phyloP scores from a whole-genome alignment of 1,140 invertebrate species.

The Drosophila sp. region DNA sequence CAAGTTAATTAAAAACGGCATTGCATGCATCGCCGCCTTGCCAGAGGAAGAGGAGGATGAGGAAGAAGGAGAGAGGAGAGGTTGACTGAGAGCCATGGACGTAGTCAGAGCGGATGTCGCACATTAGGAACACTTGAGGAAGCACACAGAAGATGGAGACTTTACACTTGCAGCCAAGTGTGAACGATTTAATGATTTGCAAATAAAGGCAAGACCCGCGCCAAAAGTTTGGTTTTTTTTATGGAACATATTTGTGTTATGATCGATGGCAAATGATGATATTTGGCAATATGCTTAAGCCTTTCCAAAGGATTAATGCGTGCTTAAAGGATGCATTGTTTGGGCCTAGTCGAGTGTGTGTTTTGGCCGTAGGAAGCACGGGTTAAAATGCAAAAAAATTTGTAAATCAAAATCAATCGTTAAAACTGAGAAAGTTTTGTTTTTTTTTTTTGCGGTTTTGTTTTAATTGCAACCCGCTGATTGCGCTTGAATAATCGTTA shows the following conservation, averaged over 20 bases:
- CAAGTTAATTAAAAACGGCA: slow-evolving; percentile 79
- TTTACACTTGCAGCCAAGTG: slow-evolving; percentile 73
- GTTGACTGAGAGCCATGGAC: not conserved
- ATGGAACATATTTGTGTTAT: slow-evolving; percentile 42
- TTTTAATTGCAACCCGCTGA: slow-evolving; percentile 78
- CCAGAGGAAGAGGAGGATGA: slow-evolving; percentile 16
- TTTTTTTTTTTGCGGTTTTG: slow-evolving; percentile 53
- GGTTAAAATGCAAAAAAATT: slow-evolving; percentile 55
- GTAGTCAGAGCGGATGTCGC: slow-evolving; percentile 75
- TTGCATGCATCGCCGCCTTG: slow-evolving; percentile 22
- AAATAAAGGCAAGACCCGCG: slow-evolving; percentile 72
- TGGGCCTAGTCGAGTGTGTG: slow-evolving; percentile 53
- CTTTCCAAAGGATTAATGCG: not conserved
- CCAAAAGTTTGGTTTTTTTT: slow-evolving; percentile 53
- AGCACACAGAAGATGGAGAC: slow-evolving; percentile 55
- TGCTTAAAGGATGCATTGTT: slow-evolving; percentile 48
- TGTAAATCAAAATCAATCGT: slow-evolving; percentile 25
- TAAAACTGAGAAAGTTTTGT: not conserved
- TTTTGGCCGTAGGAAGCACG: slow-evolving; percentile 44
- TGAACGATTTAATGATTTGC: slow-evolving; percentile 72
- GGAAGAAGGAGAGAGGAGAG: slow-evolving; percentile 11
- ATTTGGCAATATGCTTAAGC: slow-evolving; percentile 56
- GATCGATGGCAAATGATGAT: slow-evolving; percentile 51
- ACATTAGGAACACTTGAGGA: slow-evolving; percentile 78
- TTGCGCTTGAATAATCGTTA: slow-evolving; percentile 59